Evolutionary conservation across 2,888 invertebrate species (phyloP).

Genomic region (Allacma fusca): DNA sequence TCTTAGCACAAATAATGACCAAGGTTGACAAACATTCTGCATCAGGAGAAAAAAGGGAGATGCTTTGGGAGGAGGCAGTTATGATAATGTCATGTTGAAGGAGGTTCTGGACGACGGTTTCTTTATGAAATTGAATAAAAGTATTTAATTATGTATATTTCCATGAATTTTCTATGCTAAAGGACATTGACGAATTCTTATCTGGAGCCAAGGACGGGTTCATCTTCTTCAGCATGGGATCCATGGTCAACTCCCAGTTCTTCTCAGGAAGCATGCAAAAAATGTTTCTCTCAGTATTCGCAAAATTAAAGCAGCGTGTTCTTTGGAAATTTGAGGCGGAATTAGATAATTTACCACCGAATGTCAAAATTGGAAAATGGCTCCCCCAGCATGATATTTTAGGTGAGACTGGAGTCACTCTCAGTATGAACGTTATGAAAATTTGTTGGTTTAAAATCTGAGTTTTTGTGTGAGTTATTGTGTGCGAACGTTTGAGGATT

Average conservation of each 20-base stretch:
- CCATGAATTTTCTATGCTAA: neutral
- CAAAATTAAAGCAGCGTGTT: conserved; percentile 79
- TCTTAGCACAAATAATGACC: too few relatives aligned
- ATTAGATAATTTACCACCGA: conserved; percentile 69
- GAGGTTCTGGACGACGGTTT: too few relatives aligned
- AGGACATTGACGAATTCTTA: conserved; percentile 53
- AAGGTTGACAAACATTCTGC: too few relatives aligned
- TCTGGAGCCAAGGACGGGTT: conserved; percentile 73
- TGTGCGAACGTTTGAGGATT: too few relatives aligned
- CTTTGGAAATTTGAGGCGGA: conserved; percentile 82
- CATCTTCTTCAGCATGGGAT: conserved; percentile 86
- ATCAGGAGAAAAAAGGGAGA: too few relatives aligned
- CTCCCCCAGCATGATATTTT: conserved; percentile 81
- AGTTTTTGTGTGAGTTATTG: too few relatives aligned
- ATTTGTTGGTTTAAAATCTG: neutral
- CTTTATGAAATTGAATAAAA: neutral
- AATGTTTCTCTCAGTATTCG: conserved; percentile 76
- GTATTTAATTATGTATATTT: neutral
- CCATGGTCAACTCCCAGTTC: conserved; percentile 79
- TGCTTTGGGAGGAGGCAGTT: too few relatives aligned
- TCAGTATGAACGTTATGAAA: too few relatives aligned
- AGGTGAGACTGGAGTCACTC: conserved; percentile 64
- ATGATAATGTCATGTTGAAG: too few relatives aligned
- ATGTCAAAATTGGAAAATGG: conserved; percentile 73
- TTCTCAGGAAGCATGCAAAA: conserved; percentile 79